Evolutionary conservation across 2,113 vertebrate genomes (phyloP).

Genomic region (Hyaena hyaena): DNA sequence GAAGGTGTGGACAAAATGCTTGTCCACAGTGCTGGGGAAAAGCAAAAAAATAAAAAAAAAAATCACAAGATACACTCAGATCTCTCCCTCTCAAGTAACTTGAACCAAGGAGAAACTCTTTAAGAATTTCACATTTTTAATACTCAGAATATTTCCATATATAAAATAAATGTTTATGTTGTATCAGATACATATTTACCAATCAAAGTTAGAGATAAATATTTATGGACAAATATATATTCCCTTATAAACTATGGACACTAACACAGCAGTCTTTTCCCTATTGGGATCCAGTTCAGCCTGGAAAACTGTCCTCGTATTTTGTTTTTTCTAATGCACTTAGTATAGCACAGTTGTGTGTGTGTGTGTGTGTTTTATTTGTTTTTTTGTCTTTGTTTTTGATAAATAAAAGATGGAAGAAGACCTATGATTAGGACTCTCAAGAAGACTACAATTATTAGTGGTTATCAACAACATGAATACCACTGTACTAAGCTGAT

Average conservation of each 20-base stretch:
- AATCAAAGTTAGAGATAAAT: background rate
- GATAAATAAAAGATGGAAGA: background rate
- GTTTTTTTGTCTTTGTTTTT: background rate
- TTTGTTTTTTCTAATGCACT: background rate
- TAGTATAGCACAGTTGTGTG: background rate
- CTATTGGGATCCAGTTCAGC: background rate
- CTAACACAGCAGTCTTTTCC: background rate
- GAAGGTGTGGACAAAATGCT: background rate
- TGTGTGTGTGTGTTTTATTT: background rate
- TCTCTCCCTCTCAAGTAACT: background rate
- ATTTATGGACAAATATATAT: background rate
- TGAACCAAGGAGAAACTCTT: background rate
- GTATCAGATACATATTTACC: background rate
- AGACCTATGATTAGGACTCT: background rate
- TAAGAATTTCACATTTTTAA: background rate
- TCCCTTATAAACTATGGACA: background rate
- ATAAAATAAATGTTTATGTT: background rate
- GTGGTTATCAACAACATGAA: background rate
- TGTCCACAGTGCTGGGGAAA: background rate
- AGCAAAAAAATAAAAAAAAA: background rate
- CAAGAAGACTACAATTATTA: background rate
- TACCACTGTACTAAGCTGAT: background rate
- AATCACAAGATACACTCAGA: background rate
- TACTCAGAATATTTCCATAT: background rate
- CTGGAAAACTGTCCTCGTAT: background rate